phyloP scores from a whole-genome alignment of 2,797 vertebrate species.

The Echiichthys vipera region DNA sequence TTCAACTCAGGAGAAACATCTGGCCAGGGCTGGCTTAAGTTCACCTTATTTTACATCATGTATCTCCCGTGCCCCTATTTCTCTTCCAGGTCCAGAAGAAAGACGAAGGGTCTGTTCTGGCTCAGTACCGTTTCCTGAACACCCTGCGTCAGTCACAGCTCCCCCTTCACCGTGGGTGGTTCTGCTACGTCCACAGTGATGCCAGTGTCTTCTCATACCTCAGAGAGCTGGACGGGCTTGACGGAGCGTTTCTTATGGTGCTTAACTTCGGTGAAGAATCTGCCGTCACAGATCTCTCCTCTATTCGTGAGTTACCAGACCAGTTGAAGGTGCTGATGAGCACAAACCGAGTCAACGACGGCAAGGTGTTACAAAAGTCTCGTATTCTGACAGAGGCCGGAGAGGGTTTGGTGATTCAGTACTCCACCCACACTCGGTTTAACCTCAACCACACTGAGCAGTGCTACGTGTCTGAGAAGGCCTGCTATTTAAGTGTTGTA shows the following conservation, averaged over 20 bases:
- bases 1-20: background rate
- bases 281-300: constrained; percentile 80
- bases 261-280: constrained; percentile 90
- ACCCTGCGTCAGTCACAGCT: constrained; percentile 84
- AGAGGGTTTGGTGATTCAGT: constrained; percentile 91
- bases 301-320: constrained; percentile 82
- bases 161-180: constrained; percentile 91
- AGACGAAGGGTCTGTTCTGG: constrained; percentile 83
- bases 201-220: constrained; percentile 85
- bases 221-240: constrained; percentile 91
- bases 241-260: constrained; percentile 88
- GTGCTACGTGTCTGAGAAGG: constrained; percentile 92
- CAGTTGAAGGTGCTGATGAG: constrained; percentile 84
- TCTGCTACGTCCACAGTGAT: constrained; percentile 89
- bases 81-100: constrained; percentile 85
- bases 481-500: constrained; percentile 89
- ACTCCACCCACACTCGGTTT: constrained; percentile 80
- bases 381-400: constrained; percentile 83
- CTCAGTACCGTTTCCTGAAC: constrained; percentile 88
- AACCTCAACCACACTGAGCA: constrained; percentile 77
- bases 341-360: constrained; percentile 77
- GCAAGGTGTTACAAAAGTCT: constrained; percentile 74
- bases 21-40: background rate
- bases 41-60: background rate
- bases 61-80: background rate